Percentiles rank a stretch among this genome's conserved stretches.
Evolutionary conservation across 2,797 vertebrate genomes (phyloP).

Genomic region (Alcedo quadribrachys): DNA sequence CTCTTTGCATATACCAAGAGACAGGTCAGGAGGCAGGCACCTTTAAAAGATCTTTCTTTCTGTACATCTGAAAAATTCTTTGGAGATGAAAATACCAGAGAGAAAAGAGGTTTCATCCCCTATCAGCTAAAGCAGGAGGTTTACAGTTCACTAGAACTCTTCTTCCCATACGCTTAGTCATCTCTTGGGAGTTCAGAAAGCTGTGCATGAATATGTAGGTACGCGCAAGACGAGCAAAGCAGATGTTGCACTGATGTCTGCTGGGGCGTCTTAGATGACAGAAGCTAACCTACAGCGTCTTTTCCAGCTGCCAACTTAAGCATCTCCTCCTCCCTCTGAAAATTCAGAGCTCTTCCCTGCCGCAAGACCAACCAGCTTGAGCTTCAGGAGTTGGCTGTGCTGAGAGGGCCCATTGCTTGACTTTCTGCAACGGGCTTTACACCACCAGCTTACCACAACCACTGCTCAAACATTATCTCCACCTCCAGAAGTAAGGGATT

Average conservation of each 20-base stretch:
- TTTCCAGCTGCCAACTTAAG: slow-evolving; percentile 67
- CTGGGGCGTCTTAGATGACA: slow-evolving; percentile 69
- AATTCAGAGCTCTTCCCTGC: neutral
- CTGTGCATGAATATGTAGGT: slow-evolving; percentile 82
- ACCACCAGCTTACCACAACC: neutral
- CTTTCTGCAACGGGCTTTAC: neutral
- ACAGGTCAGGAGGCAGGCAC: neutral
- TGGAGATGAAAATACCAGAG: neutral
- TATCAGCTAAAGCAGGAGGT: slow-evolving; percentile 55
- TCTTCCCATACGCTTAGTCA: slow-evolving; percentile 60
- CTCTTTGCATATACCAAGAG: neutral
- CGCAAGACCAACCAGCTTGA: neutral
- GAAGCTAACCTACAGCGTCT: slow-evolving; percentile 58
- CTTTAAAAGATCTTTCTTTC: neutral
- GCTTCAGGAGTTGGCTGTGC: neutral
- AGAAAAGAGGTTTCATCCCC: slow-evolving; percentile 10
- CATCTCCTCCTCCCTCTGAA: neutral
- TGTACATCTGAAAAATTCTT: neutral
- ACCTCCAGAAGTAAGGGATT: neutral
- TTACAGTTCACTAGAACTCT: slow-evolving; percentile 67
- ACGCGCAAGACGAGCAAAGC: slow-evolving; percentile 67
- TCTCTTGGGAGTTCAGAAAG: slow-evolving; percentile 75
- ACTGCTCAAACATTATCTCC: neutral
- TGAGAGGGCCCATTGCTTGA: accelerated
- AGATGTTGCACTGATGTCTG: slow-evolving; percentile 77